Conservation (phyloP, 2,797 vertebrate species). For the Gallinago stenura region DNA sequence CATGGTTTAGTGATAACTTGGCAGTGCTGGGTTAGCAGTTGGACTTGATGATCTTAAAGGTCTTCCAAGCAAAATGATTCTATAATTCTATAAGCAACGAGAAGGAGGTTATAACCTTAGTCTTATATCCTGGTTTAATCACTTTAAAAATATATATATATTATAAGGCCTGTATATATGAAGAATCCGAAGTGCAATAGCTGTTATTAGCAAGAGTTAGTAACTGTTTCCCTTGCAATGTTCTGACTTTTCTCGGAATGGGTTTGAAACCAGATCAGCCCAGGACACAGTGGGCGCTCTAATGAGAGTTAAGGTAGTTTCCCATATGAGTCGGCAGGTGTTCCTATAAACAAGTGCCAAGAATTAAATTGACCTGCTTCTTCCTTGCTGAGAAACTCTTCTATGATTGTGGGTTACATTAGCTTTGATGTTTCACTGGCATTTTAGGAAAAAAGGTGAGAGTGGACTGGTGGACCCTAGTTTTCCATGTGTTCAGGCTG, state of each 20-base stretch:
- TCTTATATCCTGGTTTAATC: not conserved
- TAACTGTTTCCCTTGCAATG: not conserved
- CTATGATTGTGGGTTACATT: not conserved
- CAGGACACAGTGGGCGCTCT: not conserved
- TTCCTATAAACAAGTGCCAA: not conserved
- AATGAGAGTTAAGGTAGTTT: not conserved
- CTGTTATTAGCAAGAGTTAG: not conserved
- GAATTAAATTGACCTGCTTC: not conserved
- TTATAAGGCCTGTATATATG: not conserved
- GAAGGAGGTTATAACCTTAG: not conserved
- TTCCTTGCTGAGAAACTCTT: not conserved
- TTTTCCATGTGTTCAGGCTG: not conserved
- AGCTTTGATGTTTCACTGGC: not conserved
- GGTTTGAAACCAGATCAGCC: not conserved
- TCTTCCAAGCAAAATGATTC: not conserved
- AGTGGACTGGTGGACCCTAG: not conserved
- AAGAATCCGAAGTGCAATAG: not conserved
- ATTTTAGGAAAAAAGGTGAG: not conserved
- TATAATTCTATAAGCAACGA: not conserved
- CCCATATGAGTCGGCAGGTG: not conserved
- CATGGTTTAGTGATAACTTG: not conserved
- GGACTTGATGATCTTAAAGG: not conserved
- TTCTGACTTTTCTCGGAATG: not conserved
- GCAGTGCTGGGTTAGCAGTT: not conserved
- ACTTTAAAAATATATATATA: rapidly evolving